Conservation (phyloP, 2,113 vertebrate genomes). For the Hippolais icterina region DNA sequence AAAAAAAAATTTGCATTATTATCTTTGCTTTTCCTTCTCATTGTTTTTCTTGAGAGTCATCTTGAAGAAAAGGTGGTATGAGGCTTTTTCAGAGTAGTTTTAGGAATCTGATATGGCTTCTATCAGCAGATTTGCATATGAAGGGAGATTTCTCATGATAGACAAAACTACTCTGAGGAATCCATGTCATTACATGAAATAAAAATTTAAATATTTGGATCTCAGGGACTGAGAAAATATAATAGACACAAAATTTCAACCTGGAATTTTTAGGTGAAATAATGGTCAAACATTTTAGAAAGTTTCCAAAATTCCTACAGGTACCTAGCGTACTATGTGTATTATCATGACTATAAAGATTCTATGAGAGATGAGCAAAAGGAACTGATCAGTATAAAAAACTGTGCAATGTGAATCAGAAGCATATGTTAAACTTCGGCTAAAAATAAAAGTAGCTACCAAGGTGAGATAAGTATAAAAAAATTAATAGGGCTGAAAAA, state of each 20-base stretch:
- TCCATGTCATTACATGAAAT: neutral
- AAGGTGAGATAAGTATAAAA: neutral
- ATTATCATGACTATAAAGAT: neutral
- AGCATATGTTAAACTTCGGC: neutral
- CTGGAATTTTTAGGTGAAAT: neutral
- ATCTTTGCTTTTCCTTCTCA: neutral
- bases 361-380: neutral
- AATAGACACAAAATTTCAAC: neutral
- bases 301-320: neutral
- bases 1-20: neutral
- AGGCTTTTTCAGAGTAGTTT: neutral
- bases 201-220: neutral
- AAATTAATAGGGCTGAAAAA: neutral
- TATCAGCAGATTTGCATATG: neutral
- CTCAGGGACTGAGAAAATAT: neutral
- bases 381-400: neutral
- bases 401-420: neutral
- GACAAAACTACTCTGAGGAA: neutral
- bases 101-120: neutral
- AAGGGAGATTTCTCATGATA: neutral
- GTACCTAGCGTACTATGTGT: neutral
- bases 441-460: neutral
- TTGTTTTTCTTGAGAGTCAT: neutral
- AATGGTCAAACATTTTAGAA: neutral
- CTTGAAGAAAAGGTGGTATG: neutral